Evolutionary conservation across 2,113 vertebrate species (phyloP), one percentile per base, ranked within the genome.

Genomic region (Atlantisia rogersi): DNA sequence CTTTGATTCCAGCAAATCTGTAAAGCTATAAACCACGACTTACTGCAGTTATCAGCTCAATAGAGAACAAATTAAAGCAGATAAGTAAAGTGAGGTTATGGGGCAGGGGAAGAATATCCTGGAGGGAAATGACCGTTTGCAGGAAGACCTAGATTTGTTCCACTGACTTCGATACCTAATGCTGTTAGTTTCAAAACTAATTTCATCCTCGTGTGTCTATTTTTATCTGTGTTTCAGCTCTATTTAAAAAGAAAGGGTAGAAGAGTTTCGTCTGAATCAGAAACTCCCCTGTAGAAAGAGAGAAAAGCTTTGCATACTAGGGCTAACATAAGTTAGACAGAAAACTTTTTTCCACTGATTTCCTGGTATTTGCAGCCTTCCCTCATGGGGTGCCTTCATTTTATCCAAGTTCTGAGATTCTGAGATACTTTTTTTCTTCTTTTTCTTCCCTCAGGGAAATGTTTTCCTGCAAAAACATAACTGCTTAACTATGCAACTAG

Each of bases 71-170:
- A 94, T 89, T 69, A 96, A 97, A 96, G 63, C 86, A 93, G 95
- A 95, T 95, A 94, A 97, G 91, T 85, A 75, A 81, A 88, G 74
- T 52, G 79, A 89, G 78, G 79, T 92, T 92, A 85, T 56, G 78
- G 84, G 67, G 42, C 88, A 96, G 75, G 82, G 42, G 80, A 94
- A 93, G 70, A 94, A 76, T 94, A 95, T 85, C 94, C 95, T 80
- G 74, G 62, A 93, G 82, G 90, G 94, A 97, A 96, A 91, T 90
- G 67, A 92, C 91, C 64, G 1, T 84, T 92, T 94, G 82, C 94
- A 96, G 96, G 82, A 96, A 97, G 80, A 95, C 85, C 95, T 92
- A 95, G 84, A 93, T 93, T 95, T 94, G 78, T 93, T 94, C 93
- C 71, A 87, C 90, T 96, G 90, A 96, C 71, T 86, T 94, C 69